Conservation (phyloP, 2,797 vertebrate species). For the Rhinoraja longicauda region DNA sequence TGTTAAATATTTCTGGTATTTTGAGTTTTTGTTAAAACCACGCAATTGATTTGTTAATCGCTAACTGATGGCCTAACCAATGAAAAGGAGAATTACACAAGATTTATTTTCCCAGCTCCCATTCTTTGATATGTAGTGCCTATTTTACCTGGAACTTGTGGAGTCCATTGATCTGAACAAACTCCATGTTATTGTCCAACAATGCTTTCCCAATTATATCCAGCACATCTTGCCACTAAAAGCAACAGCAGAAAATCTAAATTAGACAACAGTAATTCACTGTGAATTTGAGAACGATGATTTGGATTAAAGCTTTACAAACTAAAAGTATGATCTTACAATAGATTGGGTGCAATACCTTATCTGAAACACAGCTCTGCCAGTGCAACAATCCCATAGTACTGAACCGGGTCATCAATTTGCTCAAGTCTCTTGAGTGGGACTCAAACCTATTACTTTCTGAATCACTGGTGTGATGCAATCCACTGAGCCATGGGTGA, state of each 20-base stretch:
- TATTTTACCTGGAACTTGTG: constrained; percentile 85
- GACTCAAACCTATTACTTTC: neutral
- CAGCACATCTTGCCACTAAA: constrained; percentile 92
- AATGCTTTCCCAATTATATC: constrained; percentile 97
- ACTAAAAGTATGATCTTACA: neutral
- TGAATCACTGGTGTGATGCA: neutral
- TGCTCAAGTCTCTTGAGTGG: neutral
- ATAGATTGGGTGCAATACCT: neutral
- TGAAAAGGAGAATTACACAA: neutral
- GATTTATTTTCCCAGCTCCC: neutral
- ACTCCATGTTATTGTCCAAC: constrained; percentile 91
- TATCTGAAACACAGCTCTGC: neutral
- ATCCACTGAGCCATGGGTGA: neutral
- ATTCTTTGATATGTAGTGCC: neutral
- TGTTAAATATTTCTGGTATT: too few species aligned
- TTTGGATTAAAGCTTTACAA: neutral
- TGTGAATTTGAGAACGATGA: neutral
- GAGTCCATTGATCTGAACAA: constrained; percentile 92
- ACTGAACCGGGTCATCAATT: neutral
- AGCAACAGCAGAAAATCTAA: constrained; percentile 37
- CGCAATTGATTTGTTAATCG: neutral
- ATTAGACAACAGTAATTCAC: neutral
- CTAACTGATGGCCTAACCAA: neutral
- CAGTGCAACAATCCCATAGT: neutral
- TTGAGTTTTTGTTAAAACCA: neutral